Evolutionary conservation across 2,113 vertebrate genomes (phyloP), one percentile per base, ranked within the genome.

Genomic region (Neopipo cinnamomea): DNA sequence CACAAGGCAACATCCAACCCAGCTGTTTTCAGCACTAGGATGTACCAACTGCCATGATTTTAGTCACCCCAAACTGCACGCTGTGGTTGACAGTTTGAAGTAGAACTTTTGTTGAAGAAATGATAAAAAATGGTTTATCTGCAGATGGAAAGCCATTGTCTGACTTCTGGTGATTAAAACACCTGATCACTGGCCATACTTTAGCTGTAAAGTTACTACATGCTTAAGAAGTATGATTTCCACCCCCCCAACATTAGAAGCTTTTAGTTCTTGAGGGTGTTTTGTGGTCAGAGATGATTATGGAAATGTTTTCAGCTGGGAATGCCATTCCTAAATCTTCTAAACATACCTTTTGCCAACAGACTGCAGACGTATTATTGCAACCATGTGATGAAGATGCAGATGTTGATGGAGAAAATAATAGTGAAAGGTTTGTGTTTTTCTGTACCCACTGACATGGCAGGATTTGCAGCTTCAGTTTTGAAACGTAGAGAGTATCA

Each of bases 331-430:
- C 71, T 25, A 75, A 78, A 41, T 76, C 42, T 95, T 71, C 72
- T 95, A 41, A 91, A 47, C 18, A 15, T 41, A 6, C 20, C 79
- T 96, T 97, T 91, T 93, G 58, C 93, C 87, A 86, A 62, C 95
- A 98, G 98, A 39, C 96, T 96, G 81, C 94, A 96, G 98, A 95
- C 5, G 31, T 98, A 67, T 94, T 98, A 79, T 93, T 99, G 97
- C 98, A 99, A 92, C 97, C 97, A 63, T 98, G 97, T 59, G 97
- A 97, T 95, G 98, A 98, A 98, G 98, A 98, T 92, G 94, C 97
- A 89, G 98, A 98, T 94, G 90, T 94, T 86, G 98, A 98, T 92
- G 97, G 96, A 90, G 98, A 98, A 96, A 98, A 98, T 97, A 98
- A 97, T 96, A 97, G 98, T 95, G 98, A 98, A 97, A 98, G 98